Percentiles rank a stretch among this genome's conserved stretches.
phyloP scores from a whole-genome alignment of 2,113 vertebrate genomes.

The Charina bottae region DNA sequence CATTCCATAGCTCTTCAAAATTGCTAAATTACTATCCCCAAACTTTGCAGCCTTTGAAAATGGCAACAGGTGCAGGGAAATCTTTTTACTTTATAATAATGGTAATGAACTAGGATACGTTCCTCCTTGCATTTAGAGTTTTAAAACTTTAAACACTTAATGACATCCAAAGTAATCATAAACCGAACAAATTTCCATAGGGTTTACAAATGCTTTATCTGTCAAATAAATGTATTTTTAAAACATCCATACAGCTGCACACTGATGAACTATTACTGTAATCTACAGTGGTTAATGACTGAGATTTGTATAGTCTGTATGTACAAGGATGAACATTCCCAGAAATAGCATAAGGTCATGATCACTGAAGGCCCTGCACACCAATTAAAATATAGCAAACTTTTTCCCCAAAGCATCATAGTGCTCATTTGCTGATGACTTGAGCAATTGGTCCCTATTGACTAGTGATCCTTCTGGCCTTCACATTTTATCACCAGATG shows the following conservation, averaged over 20 bases:
- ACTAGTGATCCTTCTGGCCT: background rate
- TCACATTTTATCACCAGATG: conserved; percentile 17
- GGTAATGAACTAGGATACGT: background rate
- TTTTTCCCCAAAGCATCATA: background rate
- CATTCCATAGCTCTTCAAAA: background rate
- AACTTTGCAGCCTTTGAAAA: background rate
- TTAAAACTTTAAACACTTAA: background rate
- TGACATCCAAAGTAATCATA: background rate
- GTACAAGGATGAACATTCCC: background rate
- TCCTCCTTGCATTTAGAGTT: background rate
- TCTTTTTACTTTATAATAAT: background rate
- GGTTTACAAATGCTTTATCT: background rate
- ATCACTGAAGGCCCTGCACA: background rate
- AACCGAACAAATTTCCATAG: background rate
- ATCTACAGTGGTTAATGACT: conserved; percentile 13
- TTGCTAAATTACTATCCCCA: background rate
- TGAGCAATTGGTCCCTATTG: conserved; percentile 2
- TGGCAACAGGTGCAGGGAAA: background rate
- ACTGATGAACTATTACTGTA: conserved; percentile 6
- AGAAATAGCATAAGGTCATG: background rate
- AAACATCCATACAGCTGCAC: background rate
- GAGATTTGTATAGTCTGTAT: background rate
- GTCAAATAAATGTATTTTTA: background rate
- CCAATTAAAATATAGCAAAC: conserved; percentile 9
- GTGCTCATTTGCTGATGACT: background rate